phyloP scores from a whole-genome alignment of 2,113 vertebrate genomes.

The Madoqua kirkii region DNA sequence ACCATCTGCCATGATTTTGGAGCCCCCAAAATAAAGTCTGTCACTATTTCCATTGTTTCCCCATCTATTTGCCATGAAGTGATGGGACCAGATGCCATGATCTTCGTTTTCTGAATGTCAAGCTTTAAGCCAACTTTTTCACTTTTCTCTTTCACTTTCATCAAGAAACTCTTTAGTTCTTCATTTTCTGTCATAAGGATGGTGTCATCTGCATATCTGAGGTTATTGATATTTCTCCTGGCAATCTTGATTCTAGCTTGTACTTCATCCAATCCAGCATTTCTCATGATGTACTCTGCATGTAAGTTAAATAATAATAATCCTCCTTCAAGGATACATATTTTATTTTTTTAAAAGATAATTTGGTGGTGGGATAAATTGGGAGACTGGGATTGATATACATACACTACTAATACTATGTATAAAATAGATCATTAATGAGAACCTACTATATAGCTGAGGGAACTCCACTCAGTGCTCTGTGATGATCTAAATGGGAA shows the following conservation, averaged over 20 bases:
- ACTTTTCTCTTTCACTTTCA: background rate
- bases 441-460: background rate
- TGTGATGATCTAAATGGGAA: background rate
- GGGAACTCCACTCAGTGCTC: background rate
- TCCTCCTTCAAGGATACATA: background rate
- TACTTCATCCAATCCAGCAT: background rate
- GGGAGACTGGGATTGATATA: background rate
- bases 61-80: background rate
- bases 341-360: background rate
- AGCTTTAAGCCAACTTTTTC: background rate
- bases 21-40: background rate
- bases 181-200: background rate
- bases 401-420: background rate
- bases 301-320: background rate
- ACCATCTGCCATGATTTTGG: background rate
- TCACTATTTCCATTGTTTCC: background rate
- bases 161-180: background rate
- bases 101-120: background rate
- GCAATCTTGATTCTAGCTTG: background rate
- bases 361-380: background rate
- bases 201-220: background rate
- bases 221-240: background rate
- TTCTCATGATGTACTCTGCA: background rate
- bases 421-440: background rate
- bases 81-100: background rate